A percentile compares a stretch with the other conserved stretches of the same genome.
phyloP scores from a whole-genome alignment of 2,113 vertebrate species.

The Oceanites oceanicus region DNA sequence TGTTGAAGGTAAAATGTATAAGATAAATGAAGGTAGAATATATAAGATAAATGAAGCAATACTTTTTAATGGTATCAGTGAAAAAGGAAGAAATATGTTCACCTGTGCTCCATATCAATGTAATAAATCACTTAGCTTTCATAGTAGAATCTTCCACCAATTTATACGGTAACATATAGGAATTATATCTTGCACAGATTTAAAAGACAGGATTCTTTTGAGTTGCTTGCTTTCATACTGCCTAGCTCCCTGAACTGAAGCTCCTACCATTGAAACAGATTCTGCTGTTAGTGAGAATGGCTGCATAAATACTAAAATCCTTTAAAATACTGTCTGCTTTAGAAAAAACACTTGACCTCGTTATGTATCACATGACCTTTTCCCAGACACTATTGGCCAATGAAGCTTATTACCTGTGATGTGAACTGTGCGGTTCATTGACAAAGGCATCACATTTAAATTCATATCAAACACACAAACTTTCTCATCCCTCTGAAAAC shows the following conservation, averaged over 20 bases:
- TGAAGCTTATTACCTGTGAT: neutral
- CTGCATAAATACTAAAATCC: neutral
- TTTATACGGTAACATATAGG: neutral
- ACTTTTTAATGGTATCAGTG: conserved; percentile 57
- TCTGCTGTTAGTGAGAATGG: neutral
- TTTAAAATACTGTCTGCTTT: neutral
- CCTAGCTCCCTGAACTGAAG: neutral
- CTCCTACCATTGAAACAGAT: neutral
- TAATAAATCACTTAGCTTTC: conserved; percentile 67
- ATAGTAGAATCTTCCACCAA: conserved; percentile 8
- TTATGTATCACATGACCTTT: neutral
- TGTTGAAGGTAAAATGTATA: conserved; percentile 48
- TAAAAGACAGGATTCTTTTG: conserved; percentile 2
- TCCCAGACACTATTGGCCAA: neutral
- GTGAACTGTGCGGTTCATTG: neutral
- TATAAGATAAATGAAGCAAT: conserved; percentile 68
- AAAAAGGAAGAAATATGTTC: conserved; percentile 61
- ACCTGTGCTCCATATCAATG: conserved; percentile 36
- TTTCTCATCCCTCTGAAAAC: neutral
- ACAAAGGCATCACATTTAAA: neutral
- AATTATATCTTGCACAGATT: neutral
- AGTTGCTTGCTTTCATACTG: neutral
- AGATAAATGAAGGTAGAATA: conserved; percentile 59
- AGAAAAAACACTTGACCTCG: neutral
- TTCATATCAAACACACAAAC: neutral